Base-by-base conservation (phyloP, 35 echinoderm and acorn worm species). In the Patiria miniata region DNA sequence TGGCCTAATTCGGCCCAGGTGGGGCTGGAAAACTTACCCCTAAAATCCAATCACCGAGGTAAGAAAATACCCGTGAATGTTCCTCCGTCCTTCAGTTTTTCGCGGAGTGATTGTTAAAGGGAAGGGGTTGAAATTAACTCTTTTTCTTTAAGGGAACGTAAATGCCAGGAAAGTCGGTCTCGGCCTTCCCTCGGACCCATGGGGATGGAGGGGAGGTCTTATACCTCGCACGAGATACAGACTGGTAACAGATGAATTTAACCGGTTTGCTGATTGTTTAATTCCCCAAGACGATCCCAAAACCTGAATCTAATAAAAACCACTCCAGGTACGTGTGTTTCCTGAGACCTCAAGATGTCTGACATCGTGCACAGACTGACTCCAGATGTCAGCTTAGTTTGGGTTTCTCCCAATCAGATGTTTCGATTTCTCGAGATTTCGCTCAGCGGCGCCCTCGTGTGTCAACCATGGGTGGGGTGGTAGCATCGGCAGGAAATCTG, bases 401-500 rank as follows among this genome's bases (percentile, higher is more conserved):
- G 19, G 19, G 65, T 73, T 73, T 2, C 26, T 34, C 14, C 65
- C 34, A 14, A 23, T 73, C 29, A 26, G 29, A 32, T 32, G 65
- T 73, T 73, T 73, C n/a, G 8, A 68, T 68, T 68, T 32, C 60
- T 7, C 60, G 22, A 68, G 18, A 22, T 9, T 61, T 22, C 19
- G 8, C 29, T 28, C 23, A 23, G 65, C 65, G 26, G 65, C 65
- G 65, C 65, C 65, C 65, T 73, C 65, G 65, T 34, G 26, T 73
- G 65, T 73, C 19, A 73, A 7, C 65, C 26, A 30, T 73, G 65
- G 65, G 65, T 73, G 65, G 65, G 65, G 65, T 73, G 65, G 65
- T 26, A 73, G 15, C 65, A 73, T 73, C 65, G 26, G 26, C 65
- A 73, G 65, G 65, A 73, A 73, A 73, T 73, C 65, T 73, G 65